Conservation (phyloP, 92 coral and sea anemone genomes). For the Epizoanthus rinbou region DNA sequence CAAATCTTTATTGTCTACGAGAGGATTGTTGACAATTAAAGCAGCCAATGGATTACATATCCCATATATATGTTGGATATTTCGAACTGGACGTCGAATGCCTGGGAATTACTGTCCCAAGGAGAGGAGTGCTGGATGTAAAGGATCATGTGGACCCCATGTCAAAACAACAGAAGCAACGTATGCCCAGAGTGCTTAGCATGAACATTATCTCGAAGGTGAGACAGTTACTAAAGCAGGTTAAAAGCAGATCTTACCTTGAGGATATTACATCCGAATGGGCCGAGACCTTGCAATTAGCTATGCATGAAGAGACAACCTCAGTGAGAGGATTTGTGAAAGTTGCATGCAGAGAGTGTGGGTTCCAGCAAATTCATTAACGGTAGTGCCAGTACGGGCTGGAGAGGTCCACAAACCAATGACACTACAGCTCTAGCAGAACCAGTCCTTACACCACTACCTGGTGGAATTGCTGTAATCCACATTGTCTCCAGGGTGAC, state of each 20-base stretch:
- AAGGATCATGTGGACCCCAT: slow-evolving; percentile 25
- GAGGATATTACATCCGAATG: slow-evolving; percentile 42
- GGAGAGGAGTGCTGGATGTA: slow-evolving; percentile 30
- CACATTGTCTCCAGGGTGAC: slow-evolving; percentile 26
- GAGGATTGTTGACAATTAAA: slow-evolving; percentile 54
- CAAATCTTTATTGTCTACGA: slow-evolving; percentile 56
- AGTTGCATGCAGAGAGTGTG: slow-evolving; percentile 43
- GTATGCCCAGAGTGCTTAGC: slow-evolving; percentile 37
- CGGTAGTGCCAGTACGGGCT: slow-evolving; percentile 41
- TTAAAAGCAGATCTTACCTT: slow-evolving; percentile 17
- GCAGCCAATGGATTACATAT: slow-evolving; percentile 50
- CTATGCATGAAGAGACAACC: slow-evolving; percentile 10
- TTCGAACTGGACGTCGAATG: slow-evolving; percentile 11
- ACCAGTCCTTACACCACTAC: slow-evolving; percentile 18
- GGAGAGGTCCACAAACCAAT: slow-evolving; percentile 29
- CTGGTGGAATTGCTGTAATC: slow-evolving; percentile 17
- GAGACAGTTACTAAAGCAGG: slow-evolving; percentile 22
- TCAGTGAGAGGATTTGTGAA: slow-evolving; percentile 36
- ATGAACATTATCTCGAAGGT: slow-evolving; percentile 46
- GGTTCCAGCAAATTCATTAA: slow-evolving; percentile 45
- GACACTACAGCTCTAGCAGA: slow-evolving; percentile 32
- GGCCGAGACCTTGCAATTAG: slow-evolving; percentile 27
- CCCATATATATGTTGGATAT: background rate
- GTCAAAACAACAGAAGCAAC: slow-evolving; percentile 9
- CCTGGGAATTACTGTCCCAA: slow-evolving; percentile 3